Evolutionary conservation across 2,888 invertebrate genomes (phyloP).

Genomic region (Trachelus tabidus): DNA sequence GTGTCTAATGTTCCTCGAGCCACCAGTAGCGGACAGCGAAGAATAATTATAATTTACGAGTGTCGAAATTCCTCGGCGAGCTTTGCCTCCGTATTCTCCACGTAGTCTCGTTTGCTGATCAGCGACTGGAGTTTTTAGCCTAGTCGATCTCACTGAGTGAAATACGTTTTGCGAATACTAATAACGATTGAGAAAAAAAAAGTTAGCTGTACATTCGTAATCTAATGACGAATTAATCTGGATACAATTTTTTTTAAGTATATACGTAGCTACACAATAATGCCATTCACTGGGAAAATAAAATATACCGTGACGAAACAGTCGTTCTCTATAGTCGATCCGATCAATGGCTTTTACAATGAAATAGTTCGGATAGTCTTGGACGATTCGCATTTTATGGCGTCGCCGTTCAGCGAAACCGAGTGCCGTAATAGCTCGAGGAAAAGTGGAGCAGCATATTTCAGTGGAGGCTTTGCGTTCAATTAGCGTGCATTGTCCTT

Average conservation of each 20-base stretch:
- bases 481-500: slow-evolving; percentile 5
- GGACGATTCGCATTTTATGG: background rate
- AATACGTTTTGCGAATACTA: background rate
- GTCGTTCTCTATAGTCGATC: background rate
- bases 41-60: slow-evolving; percentile 8
- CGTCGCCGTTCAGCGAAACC: background rate
- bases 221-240: background rate
- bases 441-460: slow-evolving; percentile 3
- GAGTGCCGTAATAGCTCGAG: background rate
- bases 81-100: background rate
- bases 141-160: background rate
- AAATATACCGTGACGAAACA: background rate
- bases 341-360: background rate
- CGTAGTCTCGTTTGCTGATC: background rate
- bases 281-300: background rate
- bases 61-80: background rate
- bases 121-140: background rate
- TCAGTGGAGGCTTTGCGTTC: background rate
- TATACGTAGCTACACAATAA: no score
- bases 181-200: background rate
- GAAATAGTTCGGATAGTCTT: background rate
- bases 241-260: no score
- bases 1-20: background rate
- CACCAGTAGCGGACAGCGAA: background rate
- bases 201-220: background rate